phyloP scores from a whole-genome alignment of 2,888 invertebrate species.

The Pediacus dermestoides region DNA sequence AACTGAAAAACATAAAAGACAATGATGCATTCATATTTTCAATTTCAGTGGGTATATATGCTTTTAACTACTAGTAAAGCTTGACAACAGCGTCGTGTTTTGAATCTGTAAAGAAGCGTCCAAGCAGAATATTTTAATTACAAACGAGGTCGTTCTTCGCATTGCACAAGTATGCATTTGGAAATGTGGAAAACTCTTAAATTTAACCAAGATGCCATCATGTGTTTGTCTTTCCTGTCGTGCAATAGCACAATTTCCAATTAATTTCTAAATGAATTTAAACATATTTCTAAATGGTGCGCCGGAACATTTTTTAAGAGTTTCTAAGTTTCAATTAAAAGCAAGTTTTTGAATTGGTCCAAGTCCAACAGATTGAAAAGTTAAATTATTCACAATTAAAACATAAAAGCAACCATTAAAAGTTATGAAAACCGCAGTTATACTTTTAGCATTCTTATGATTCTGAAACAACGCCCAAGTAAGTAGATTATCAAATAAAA shows the following conservation, averaged over 20 bases:
- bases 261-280: background rate
- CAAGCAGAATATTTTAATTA: constrained; percentile 43
- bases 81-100: constrained; percentile 23
- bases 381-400: background rate
- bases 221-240: constrained; percentile 2
- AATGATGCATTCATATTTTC: constrained; percentile 17
- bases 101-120: constrained; percentile 33
- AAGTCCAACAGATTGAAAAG: constrained; percentile 1
- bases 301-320: background rate
- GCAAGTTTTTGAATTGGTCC: background rate
- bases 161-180: constrained; percentile 20
- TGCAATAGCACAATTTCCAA: too few species aligned
- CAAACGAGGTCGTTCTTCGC: constrained; percentile 33
- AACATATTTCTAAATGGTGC: constrained; percentile 1
- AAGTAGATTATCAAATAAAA: too few species aligned
- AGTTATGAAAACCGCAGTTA: background rate
- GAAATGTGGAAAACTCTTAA: constrained; percentile 25
- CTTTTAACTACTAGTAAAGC: constrained; percentile 13
- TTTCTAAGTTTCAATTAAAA: constrained; percentile 1
- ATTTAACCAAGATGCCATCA: too few species aligned
- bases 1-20: constrained; percentile 17
- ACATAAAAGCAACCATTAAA: constrained; percentile 1
- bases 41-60: too few species aligned
- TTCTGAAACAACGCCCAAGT: background rate
- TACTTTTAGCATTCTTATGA: background rate